Evolutionary conservation across 1,140 invertebrate species (phyloP).

Genomic region (Zaprionus capensis): DNA sequence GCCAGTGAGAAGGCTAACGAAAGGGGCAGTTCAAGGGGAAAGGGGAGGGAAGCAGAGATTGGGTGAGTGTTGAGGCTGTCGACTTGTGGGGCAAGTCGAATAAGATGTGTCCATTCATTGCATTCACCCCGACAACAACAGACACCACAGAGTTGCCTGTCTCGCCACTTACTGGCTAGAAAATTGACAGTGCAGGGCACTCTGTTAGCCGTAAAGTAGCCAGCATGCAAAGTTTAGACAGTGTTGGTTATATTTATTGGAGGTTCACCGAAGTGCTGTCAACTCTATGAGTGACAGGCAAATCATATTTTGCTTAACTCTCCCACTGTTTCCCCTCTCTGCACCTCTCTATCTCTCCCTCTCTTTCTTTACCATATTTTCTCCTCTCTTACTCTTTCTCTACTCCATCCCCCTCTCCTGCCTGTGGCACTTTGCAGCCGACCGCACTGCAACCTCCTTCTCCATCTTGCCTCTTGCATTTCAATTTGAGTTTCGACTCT

Average conservation of each 20-base stretch:
- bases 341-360: neutral
- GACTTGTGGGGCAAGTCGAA: slow-evolving; percentile 32
- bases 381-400: neutral
- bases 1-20: neutral
- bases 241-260: no score
- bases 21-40: neutral
- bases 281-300: slow-evolving; percentile 19
- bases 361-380: no score
- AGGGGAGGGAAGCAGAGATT: neutral
- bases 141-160: neutral
- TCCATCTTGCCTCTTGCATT: slow-evolving; percentile 43
- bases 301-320: slow-evolving; percentile 23
- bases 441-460: neutral
- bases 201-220: neutral
- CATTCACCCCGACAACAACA: neutral
- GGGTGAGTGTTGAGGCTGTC: slow-evolving; percentile 7
- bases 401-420: neutral
- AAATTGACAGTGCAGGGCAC: neutral
- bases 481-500: slow-evolving; percentile 65
- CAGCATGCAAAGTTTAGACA: neutral
- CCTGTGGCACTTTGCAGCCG: neutral
- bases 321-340: neutral
- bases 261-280: neutral
- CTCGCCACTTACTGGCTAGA: neutral
- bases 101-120: slow-evolving; percentile 37